These are phyloP conservation scores for Pristionchus exspectatus DNA, from an alignment of 2,888 invertebrate genomes.

Conservation along the genomic window DNA sequence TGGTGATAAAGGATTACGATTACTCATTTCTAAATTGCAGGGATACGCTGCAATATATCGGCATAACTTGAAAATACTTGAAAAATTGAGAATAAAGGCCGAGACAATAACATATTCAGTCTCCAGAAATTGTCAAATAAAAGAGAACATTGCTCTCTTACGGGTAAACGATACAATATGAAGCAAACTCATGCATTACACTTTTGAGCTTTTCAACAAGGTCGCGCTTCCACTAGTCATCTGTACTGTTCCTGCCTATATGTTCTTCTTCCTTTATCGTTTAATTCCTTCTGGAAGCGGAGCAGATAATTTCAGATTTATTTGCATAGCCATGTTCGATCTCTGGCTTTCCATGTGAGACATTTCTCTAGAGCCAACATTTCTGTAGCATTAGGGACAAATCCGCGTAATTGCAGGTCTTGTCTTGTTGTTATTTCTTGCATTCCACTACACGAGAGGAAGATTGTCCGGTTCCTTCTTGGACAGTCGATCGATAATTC, in stretches of 20 bases:
- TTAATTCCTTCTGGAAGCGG: background rate
- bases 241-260: background rate
- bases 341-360: background rate
- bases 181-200: background rate
- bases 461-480: background rate
- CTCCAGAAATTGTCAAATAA: background rate
- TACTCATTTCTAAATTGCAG: background rate
- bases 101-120: background rate
- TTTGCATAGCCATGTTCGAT: background rate
- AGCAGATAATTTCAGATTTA: background rate
- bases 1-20: background rate
- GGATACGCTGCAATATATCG: background rate
- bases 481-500: background rate
- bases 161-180: background rate
- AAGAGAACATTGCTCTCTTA: background rate
- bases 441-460: background rate
- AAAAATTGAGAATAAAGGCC: background rate
- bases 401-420: background rate
- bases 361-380: too few species aligned
- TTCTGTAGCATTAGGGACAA: too few species aligned
- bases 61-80: background rate
- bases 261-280: background rate
- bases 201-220: background rate
- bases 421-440: background rate
- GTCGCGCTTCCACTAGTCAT: background rate